Evolutionary conservation across 2,113 vertebrate species (phyloP), one percentile per base, ranked within the genome.

Genomic region (Helogale parvula): DNA sequence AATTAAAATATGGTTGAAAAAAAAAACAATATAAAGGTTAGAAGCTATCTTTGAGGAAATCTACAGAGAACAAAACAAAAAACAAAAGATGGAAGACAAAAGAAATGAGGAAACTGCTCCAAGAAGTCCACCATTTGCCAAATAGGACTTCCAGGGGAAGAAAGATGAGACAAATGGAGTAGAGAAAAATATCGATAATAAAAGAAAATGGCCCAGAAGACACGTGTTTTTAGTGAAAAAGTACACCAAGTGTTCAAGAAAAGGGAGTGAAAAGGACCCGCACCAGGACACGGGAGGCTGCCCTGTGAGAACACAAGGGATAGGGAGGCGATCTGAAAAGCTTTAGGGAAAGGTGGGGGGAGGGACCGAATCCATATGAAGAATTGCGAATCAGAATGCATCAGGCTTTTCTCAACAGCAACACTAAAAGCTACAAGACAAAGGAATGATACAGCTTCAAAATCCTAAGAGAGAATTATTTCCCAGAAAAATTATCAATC

Each of bases 401-500:
- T 79, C 41, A 29, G 81, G 87, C 35, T 93, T 90, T 72, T 60
- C 81, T 82, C 85, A 96, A 81, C 4, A 68, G 69, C 12, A 84
- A 92, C 31, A 72, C 27, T 65, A 79, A 94, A 84, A 89, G 29
- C 89, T 33, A 52, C 25, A 90, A 72, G 74, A 95, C 77, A 86
- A 94, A 95, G 31, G 9, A 92, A 74, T 1, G 52, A 77, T 23
- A 80, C 7, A 68, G 25, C 77, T 89, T 81, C 71, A 96, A 76
- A 96, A 57, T 63, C 86, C 88, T 68, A 21, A 85, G 13, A 63
- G 13, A 65, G 81, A 93, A 84, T 68, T 88, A 63, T 52, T 86
- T 88, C 23, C 87, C 65, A 80, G 81, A 79, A 97, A 90, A 96
- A 54, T 71, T 93, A 80, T 88, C 71, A 52, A 88, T 74, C 87